These are phyloP conservation scores for Brevimyrus niger DNA, from an alignment of 2,113 vertebrate species.

Conservation along the genomic window DNA sequence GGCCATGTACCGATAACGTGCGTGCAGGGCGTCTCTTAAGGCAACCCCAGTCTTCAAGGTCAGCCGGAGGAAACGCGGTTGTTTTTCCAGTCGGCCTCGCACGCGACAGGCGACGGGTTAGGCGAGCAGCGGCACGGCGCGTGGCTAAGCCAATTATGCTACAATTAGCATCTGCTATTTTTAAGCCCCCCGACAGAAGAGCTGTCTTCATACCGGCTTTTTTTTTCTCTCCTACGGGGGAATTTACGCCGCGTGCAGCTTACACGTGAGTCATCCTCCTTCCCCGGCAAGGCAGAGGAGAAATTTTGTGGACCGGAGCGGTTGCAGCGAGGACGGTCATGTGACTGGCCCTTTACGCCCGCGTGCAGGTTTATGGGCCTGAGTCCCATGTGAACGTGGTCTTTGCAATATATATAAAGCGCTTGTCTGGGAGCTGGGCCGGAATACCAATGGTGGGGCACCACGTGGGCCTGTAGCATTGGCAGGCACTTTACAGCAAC, in stretches of 20 bases:
- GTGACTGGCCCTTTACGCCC: conserved; percentile 16
- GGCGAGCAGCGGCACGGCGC: conserved; percentile 59
- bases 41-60: background rate
- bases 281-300: background rate
- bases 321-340: conserved; percentile 4
- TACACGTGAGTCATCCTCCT: conserved; percentile 18
- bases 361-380: conserved; percentile 5
- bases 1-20: too few species aligned
- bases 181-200: conserved; percentile 54
- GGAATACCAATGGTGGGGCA: background rate
- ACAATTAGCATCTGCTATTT: conserved; percentile 68
- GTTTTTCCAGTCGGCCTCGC: background rate
- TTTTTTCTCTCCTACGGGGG: conserved; percentile 46
- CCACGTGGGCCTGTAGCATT: background rate
- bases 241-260: conserved; percentile 62
- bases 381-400: background rate
- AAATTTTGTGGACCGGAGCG: background rate
- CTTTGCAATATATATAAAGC: conserved; percentile 22
- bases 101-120: conserved; percentile 52
- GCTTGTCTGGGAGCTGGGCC: conserved; percentile 5
- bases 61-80: background rate
- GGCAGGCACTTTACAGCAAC: background rate
- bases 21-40: background rate
- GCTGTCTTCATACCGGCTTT: conserved; percentile 50
- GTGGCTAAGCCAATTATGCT: conserved; percentile 63